Evolutionary conservation across 2,888 invertebrate species (phyloP).

Genomic region (Amiota communis): DNA sequence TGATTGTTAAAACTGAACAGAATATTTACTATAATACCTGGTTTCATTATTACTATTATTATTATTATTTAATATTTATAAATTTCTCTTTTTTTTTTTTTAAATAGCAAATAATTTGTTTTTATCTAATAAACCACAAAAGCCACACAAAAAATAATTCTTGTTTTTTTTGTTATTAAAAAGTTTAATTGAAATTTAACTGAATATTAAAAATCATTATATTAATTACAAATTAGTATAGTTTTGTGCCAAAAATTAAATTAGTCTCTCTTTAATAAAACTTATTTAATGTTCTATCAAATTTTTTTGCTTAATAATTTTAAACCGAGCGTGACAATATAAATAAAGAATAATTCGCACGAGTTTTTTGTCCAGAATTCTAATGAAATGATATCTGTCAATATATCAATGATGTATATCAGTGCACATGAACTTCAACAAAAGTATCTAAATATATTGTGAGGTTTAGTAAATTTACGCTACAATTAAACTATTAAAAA

Average conservation of each 20-base stretch:
- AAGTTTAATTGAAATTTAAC: background rate
- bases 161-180: conserved; percentile 4
- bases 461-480: too few relatives aligned
- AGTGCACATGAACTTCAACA: too few relatives aligned
- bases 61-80: background rate
- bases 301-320: background rate
- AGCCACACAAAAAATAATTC: background rate
- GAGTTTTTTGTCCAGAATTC: too few relatives aligned
- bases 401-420: too few relatives aligned
- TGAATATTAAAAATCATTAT: conserved; percentile 10
- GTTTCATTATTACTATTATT: too few relatives aligned
- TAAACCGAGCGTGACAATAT: background rate
- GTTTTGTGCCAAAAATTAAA: background rate
- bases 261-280: conserved; percentile 8
- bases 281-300: background rate
- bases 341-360: too few relatives aligned
- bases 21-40: too few relatives aligned
- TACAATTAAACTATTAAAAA: too few relatives aligned
- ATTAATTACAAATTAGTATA: conserved; percentile 4
- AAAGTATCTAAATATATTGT: too few relatives aligned
- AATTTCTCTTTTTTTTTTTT: background rate
- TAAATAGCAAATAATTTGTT: background rate
- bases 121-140: background rate
- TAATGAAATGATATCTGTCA: too few relatives aligned
- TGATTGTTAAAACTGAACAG: too few relatives aligned